Conservation (phyloP, 1,140 invertebrate species). For the Notospermus geniculatus region DNA sequence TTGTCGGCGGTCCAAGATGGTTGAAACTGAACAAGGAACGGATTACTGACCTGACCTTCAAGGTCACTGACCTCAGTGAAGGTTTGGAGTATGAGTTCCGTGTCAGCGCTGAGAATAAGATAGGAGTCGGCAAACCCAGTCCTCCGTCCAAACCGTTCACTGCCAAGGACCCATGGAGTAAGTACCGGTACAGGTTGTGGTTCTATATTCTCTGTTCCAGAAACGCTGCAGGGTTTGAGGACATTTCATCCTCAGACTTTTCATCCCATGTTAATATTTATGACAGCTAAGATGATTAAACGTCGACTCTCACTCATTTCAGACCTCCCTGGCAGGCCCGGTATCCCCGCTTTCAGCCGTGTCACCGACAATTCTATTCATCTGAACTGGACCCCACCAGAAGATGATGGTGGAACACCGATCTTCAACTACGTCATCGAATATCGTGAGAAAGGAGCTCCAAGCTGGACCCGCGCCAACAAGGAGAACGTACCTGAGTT, state of each 20-base stretch:
- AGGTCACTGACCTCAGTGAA: conserved; percentile 79
- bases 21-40: conserved; percentile 63
- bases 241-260: too few species aligned
- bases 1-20: conserved; percentile 89
- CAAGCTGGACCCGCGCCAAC: conserved; percentile 82
- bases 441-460: not conserved
- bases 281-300: too few species aligned
- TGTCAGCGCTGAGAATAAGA: conserved; percentile 85
- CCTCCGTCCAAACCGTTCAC: conserved; percentile 65
- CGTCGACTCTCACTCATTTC: conserved; percentile 32
- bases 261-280: too few species aligned
- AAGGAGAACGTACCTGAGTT: conserved; percentile 74
- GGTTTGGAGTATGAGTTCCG: conserved; percentile 93
- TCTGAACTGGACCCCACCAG: conserved; percentile 81
- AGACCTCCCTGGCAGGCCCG: conserved; percentile 87
- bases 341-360: conserved; percentile 70
- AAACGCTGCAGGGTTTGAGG: too few species aligned
- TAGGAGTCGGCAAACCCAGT: conserved; percentile 69
- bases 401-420: conserved; percentile 93
- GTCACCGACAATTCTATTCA: not conserved
- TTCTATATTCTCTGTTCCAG: too few species aligned
- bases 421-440: conserved; percentile 53
- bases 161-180: conserved; percentile 64
- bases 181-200: too few species aligned
- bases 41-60: conserved; percentile 32